Percentiles rank a stretch among this genome's conserved stretches.
Evolutionary conservation across 2,797 vertebrate species (phyloP).

Genomic region (Myripristis jacobus): DNA sequence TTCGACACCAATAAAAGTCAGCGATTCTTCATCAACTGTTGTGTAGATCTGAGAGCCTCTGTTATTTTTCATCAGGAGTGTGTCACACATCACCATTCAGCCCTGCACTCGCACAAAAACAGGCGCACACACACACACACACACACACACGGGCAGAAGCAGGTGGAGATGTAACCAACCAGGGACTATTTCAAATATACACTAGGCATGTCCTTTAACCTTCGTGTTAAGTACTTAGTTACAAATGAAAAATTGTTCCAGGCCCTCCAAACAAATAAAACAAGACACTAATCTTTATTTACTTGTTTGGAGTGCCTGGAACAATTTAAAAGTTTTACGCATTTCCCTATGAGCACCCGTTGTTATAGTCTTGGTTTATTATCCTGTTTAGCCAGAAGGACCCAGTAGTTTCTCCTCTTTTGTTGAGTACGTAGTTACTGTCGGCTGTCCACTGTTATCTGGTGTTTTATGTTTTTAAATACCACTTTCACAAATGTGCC

Average conservation of each 20-base stretch:
- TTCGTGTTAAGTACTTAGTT: constrained; percentile 76
- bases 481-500: neutral
- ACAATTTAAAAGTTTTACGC: too few relatives aligned
- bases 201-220: constrained; percentile 73
- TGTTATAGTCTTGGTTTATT: too few relatives aligned
- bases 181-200: constrained; percentile 82
- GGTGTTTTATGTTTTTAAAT: neutral
- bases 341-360: too few relatives aligned
- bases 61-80: constrained; percentile 84
- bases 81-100: constrained; percentile 84
- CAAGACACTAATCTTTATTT: too few relatives aligned
- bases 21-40: constrained; percentile 85
- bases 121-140: constrained; percentile 76
- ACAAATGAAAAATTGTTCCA: neutral
- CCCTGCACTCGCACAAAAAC: constrained; percentile 74
- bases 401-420: too few relatives aligned
- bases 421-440: too few relatives aligned
- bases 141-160: constrained; percentile 72
- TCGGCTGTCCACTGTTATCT: neutral
- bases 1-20: constrained; percentile 87
- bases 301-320: too few relatives aligned
- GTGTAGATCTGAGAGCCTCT: constrained; percentile 80
- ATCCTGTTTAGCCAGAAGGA: too few relatives aligned
- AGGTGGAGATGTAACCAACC: constrained; percentile 81
- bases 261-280: too few relatives aligned